Evolutionary conservation across 1,140 invertebrate species (phyloP), one percentile per base, ranked within the genome.

Genomic region (Nilaparvata lugens): DNA sequence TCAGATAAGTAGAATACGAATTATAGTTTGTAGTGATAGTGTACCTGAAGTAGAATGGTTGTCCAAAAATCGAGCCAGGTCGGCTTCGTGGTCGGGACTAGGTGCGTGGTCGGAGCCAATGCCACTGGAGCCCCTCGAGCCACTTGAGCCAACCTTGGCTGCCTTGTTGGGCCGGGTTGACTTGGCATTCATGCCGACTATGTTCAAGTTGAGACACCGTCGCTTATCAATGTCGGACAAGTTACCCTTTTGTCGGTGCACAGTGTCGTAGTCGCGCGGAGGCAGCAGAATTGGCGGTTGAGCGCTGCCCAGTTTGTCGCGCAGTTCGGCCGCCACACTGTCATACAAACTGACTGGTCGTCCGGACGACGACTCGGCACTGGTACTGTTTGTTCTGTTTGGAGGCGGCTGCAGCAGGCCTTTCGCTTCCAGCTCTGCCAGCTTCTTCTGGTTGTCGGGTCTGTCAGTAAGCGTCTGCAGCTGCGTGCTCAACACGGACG

Each of bases 201-300:
- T 86, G 61, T 82, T 86, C 61, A 83, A 74, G 67, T 87, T 88
- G 23, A 86, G 72, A 62, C 85, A 89, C 52, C 88, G 76, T 14
- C 89, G 71, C 16, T 84, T 76, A 68, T 92, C 89, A 55, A 91
- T 90, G 38, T 86, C 87, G 25, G 81, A 82, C n/a, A 91, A 73
- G 70, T 91, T 92, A 0, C 91, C 91, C 59, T 89, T 88, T 60
- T 87, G 85, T 57, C 91, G 77, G 67, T 91, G 88, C 6, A 89
- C 84, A 1, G 88, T 91, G 70, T 97, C 94, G 74, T 97, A 97
- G 73, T 97, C 95, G 43, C 91, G 82, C 0, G 94, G 93, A 1
- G 95, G 94, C 54, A 94, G 71, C 28, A 97, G 77, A 42, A 97
- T 81, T 1, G 93, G 93, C 62, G 83, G 83, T 4, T 7, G 25